Evolutionary conservation across 2,888 invertebrate genomes (phyloP).

Genomic region (Hermaeophaga mercurialis): DNA sequence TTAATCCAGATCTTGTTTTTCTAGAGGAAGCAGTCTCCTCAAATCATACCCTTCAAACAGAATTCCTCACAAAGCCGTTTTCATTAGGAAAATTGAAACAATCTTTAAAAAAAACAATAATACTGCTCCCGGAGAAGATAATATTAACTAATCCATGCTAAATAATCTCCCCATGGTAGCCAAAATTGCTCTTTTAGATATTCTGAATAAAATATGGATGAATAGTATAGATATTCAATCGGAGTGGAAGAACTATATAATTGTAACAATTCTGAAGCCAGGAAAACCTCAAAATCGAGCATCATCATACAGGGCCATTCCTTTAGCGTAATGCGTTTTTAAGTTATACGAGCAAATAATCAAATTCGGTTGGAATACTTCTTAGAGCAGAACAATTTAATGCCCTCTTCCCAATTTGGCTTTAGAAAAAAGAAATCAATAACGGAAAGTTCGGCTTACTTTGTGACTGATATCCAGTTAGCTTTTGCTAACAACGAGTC

Average conservation of each 20-base stretch:
- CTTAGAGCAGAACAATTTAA: background rate
- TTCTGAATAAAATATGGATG: background rate
- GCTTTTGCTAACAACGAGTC: constrained; percentile 5
- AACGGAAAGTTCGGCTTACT: background rate
- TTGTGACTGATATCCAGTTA: constrained; percentile 11
- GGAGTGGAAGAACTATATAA: background rate
- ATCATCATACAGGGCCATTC: background rate
- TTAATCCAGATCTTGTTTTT: background rate
- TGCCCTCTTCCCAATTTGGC: background rate
- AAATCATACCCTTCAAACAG: too few species aligned
- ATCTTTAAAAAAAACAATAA: background rate
- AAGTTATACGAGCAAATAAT: background rate
- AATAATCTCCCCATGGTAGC: background rate
- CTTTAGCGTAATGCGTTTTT: background rate
- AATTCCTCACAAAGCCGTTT: too few species aligned
- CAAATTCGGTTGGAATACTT: background rate
- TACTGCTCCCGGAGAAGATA: background rate
- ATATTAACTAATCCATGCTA: background rate
- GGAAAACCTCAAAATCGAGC: background rate
- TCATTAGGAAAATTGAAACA: background rate
- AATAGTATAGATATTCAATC: background rate
- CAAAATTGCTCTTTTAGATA: background rate
- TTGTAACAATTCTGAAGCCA: background rate
- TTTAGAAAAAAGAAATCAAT: constrained; percentile 1
- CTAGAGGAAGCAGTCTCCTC: background rate